Percentiles rank a stretch among this genome's conserved stretches.
These are phyloP conservation scores for Taurulus bubalis DNA, from an alignment of 2,113 vertebrate species.

Conservation along the genomic window DNA sequence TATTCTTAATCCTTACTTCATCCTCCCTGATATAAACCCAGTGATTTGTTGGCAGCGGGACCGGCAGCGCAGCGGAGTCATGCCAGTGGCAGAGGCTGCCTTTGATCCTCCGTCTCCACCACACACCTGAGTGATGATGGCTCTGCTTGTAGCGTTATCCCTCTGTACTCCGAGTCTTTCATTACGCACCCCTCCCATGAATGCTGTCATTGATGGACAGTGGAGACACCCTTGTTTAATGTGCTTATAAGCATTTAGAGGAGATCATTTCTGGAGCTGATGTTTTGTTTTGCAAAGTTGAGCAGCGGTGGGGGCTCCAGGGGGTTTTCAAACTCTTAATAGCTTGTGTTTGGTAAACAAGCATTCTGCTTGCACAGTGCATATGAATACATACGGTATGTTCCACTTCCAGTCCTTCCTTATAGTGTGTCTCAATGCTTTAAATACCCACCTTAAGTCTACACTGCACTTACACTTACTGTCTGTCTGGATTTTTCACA, in stretches of 20 bases:
- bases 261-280: conserved; percentile 75
- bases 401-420: conserved; percentile 11
- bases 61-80: conserved; percentile 72
- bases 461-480: not conserved
- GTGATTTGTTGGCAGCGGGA: conserved; percentile 71
- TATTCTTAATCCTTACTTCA: conserved; percentile 80
- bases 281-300: conserved; percentile 74
- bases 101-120: conserved; percentile 79
- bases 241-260: conserved; percentile 78
- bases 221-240: conserved; percentile 81
- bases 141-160: conserved; percentile 80
- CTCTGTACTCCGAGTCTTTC: conserved; percentile 73
- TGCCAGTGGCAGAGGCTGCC: conserved; percentile 74
- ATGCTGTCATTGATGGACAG: conserved; percentile 76
- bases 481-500: conserved; percentile 13
- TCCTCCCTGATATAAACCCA: conserved; percentile 74
- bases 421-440: conserved; percentile 26
- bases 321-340: conserved; percentile 65
- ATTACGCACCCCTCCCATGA: conserved; percentile 74
- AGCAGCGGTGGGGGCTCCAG: conserved; percentile 48
- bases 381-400: conserved; percentile 28
- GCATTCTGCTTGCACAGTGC: conserved; percentile 40
- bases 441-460: not conserved
- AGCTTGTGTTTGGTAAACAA: conserved; percentile 69
- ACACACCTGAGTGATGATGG: conserved; percentile 83